These are phyloP conservation scores for Syrphus vitripennis DNA, from an alignment of 2,888 invertebrate genomes.

Conservation along the genomic window DNA sequence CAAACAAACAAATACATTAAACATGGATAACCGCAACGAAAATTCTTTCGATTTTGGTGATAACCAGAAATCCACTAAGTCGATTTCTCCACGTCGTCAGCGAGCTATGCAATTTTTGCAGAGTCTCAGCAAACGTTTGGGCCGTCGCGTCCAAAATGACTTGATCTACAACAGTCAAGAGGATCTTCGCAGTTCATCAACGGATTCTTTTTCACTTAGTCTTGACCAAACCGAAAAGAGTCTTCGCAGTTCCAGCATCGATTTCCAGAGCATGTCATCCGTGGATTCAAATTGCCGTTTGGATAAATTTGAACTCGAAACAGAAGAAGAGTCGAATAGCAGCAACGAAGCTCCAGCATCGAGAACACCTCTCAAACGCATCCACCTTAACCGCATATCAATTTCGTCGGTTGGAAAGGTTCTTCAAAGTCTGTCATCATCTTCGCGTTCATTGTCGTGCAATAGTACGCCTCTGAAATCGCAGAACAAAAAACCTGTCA, in stretches of 20 bases:
- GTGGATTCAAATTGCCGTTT: constrained; percentile 81
- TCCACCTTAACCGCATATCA: constrained; percentile 80
- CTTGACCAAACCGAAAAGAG: constrained; percentile 75
- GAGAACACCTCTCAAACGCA: constrained; percentile 74
- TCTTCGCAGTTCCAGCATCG: constrained; percentile 76
- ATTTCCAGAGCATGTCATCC: constrained; percentile 82
- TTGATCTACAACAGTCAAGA: constrained; percentile 81
- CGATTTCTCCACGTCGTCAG: constrained; percentile 67
- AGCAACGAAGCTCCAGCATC: constrained; percentile 80
- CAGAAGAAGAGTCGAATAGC: constrained; percentile 43
- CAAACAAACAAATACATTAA: neutral
- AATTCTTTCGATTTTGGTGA: constrained; percentile 52
- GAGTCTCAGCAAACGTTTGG: constrained; percentile 62
- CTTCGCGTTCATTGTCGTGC: constrained; percentile 84
- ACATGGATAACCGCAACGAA: constrained; percentile 65
- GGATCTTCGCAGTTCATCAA: constrained; percentile 81
- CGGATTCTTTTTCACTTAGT: constrained; percentile 79
- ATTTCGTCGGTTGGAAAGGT: constrained; percentile 85
- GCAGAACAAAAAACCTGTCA: constrained; percentile 46
- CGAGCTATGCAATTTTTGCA: constrained; percentile 69
- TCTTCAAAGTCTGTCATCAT: constrained; percentile 85
- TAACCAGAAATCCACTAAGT: constrained; percentile 54
- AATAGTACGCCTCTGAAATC: constrained; percentile 81
- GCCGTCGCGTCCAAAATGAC: constrained; percentile 63
- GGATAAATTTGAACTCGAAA: constrained; percentile 77